Evolutionary conservation across 2,888 invertebrate species (phyloP).

Genomic region (Tetheella fluctuosa): DNA sequence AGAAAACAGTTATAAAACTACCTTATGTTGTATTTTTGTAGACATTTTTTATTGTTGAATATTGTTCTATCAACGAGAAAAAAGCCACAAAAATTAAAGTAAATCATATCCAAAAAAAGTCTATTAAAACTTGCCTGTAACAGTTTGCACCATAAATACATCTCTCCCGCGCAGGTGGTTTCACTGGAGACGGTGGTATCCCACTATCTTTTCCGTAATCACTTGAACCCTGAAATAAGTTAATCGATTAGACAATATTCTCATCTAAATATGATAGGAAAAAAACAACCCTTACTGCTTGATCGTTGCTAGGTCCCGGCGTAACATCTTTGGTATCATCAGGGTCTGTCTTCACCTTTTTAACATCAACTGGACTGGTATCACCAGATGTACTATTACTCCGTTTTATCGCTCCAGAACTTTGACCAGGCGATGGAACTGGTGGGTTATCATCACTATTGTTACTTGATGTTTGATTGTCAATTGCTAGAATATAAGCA

Average conservation of each 20-base stretch:
- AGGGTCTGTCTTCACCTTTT: conserved; percentile 53
- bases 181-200: conserved; percentile 17
- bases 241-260: not conserved
- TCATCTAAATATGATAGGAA: not conserved
- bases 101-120: conserved; percentile 9
- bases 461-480: conserved; percentile 11
- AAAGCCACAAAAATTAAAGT: no score
- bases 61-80: no score
- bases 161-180: conserved; percentile 64
- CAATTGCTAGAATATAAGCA: not conserved
- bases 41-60: no score
- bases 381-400: conserved; percentile 37
- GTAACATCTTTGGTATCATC: conserved; percentile 20
- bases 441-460: not conserved
- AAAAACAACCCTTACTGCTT: not conserved
- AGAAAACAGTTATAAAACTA: conserved; percentile 29
- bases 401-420: conserved; percentile 34
- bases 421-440: conserved; percentile 8
- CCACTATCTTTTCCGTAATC: conserved; percentile 20
- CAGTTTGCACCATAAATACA: conserved; percentile 87
- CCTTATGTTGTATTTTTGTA: no score
- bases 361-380: conserved; percentile 33
- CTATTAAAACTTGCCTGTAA: conserved; percentile 77
- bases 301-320: conserved; percentile 28
- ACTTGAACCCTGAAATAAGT: conserved; percentile 29